phyloP scores from a whole-genome alignment of 2,113 vertebrate genomes.

The Halichoeres trimaculatus region DNA sequence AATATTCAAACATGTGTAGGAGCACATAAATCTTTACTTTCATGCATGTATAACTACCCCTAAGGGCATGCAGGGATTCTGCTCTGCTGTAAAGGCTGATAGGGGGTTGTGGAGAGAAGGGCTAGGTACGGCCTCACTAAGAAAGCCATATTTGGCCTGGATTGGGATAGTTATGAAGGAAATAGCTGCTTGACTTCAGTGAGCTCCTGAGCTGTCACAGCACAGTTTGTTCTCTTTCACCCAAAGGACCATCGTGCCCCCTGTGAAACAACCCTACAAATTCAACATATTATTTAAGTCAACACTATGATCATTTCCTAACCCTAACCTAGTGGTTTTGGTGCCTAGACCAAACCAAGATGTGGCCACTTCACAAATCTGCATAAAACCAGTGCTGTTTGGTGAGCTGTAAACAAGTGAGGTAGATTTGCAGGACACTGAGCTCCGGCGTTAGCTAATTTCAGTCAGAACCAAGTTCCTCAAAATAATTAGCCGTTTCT shows the following conservation, averaged over 20 bases:
- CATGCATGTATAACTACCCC: constrained; percentile 31
- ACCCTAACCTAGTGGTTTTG: background rate
- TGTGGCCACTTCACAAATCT: background rate
- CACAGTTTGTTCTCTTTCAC: background rate
- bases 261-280: background rate
- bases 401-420: background rate
- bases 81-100: constrained; percentile 26
- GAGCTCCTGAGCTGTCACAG: background rate
- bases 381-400: background rate
- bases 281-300: background rate
- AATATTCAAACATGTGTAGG: constrained; percentile 49
- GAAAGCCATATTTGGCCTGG: background rate
- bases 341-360: background rate
- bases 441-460: no score
- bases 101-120: constrained; percentile 2
- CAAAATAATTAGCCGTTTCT: no score
- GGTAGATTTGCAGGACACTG: no score
- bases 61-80: constrained; percentile 26
- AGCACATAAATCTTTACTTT: constrained; percentile 49
- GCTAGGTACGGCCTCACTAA: background rate
- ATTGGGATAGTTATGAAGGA: background rate
- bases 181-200: background rate
- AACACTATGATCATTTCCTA: background rate
- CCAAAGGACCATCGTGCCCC: no score
- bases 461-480: no score